Conservation (phyloP, 2,113 vertebrate species). For the Catharus minimus region DNA sequence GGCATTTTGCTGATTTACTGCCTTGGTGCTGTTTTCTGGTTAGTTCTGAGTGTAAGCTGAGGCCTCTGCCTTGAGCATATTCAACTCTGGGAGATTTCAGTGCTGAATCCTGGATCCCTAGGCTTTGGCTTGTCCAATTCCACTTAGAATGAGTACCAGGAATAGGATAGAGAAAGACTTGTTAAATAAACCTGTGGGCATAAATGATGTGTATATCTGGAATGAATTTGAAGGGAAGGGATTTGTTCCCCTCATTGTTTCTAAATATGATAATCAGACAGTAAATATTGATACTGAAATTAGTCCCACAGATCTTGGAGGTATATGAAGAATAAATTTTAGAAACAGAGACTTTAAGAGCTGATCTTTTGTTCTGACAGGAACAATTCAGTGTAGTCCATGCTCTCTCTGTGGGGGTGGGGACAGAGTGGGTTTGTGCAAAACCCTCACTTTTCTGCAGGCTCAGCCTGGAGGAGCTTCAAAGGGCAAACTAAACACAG, state of each 20-base stretch:
- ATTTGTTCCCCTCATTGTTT: background rate
- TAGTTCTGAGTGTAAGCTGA: background rate
- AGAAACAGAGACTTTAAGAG: background rate
- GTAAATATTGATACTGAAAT: background rate
- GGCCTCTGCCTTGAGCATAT: background rate
- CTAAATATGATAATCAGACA: background rate
- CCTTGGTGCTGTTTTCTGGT: background rate
- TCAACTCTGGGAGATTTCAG: background rate
- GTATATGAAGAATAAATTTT: background rate
- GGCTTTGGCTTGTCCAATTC: background rate
- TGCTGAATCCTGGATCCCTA: background rate
- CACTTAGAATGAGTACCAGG: background rate
- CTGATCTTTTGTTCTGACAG: background rate
- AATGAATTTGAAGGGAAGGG: background rate
- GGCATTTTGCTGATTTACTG: background rate
- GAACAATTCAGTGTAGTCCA: background rate
- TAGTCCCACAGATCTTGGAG: background rate
- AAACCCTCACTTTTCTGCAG: background rate
- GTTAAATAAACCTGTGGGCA: background rate
- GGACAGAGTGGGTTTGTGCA: background rate
- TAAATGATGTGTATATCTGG: background rate
- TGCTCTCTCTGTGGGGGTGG: background rate
- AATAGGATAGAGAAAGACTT: background rate
- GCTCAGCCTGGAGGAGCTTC: conserved; percentile 32
- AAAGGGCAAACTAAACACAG: background rate